A percentile compares a stretch with the other conserved stretches of the same genome.
Evolutionary conservation across 2,888 invertebrate species (phyloP).

Genomic region (Oithona nana): DNA sequence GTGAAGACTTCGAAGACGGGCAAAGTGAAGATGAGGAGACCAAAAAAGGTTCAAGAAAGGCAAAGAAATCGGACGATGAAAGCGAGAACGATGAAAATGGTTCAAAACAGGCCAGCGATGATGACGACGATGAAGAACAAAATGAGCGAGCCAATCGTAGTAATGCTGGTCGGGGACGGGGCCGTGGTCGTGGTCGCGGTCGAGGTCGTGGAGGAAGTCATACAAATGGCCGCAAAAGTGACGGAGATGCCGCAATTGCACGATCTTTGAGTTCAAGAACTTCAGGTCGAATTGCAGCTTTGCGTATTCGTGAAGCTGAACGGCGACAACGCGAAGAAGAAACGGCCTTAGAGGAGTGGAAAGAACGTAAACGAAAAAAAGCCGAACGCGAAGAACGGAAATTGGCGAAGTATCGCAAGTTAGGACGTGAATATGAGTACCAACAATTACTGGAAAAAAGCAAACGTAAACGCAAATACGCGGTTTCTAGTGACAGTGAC

Average conservation of each 20-base stretch:
- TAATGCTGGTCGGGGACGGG: conserved; percentile 18
- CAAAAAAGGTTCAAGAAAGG: conserved; percentile 22
- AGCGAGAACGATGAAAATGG: conserved; percentile 23
- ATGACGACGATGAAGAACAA: too few relatives aligned
- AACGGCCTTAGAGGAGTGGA: conserved; percentile 44
- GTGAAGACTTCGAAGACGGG: conserved; percentile 6
- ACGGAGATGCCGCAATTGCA: conserved; percentile 10
- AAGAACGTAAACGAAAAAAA: conserved; percentile 33
- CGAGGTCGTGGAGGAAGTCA: not conserved
- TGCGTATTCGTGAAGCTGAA: conserved; percentile 67
- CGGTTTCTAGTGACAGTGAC: not conserved
- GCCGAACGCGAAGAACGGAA: conserved; percentile 21
- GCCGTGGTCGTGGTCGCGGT: conserved; percentile 19
- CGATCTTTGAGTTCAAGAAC: conserved; percentile 44
- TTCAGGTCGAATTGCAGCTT: conserved; percentile 61
- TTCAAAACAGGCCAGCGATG: not conserved
- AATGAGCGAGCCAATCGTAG: conserved; percentile 17
- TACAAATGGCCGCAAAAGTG: conserved; percentile 22
- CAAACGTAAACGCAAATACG: conserved; percentile 19
- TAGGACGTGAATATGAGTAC: conserved; percentile 15
- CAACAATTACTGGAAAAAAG: conserved; percentile 19
- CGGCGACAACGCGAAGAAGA: conserved; percentile 54
- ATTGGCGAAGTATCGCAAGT: conserved; percentile 18
- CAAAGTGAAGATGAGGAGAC: conserved; percentile 21
- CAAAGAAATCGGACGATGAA: conserved; percentile 19